Percentiles rank a stretch among this genome's conserved stretches.
Evolutionary conservation across 2,797 vertebrate genomes (phyloP).

Genomic region (Myotis pilosus): DNA sequence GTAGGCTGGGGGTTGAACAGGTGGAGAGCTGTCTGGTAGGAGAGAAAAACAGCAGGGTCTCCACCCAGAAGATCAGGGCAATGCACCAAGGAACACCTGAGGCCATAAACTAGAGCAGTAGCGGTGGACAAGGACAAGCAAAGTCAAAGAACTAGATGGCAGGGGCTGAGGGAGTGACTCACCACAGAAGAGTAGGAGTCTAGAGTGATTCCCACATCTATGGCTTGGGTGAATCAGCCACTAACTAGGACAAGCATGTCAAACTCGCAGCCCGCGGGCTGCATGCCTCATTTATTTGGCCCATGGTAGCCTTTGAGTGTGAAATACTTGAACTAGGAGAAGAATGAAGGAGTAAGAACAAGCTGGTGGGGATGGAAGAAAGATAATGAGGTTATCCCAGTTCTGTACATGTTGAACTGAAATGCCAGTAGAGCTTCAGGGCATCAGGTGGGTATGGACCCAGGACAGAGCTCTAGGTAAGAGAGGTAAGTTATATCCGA

Average conservation of each 20-base stretch:
- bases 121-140: not conserved
- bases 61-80: not conserved
- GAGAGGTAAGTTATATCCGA: not conserved
- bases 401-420: not conserved
- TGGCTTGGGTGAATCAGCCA: not conserved
- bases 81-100: not conserved
- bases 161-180: not conserved
- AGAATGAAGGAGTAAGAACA: not conserved
- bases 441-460: not conserved
- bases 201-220: not conserved
- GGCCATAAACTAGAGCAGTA: not conserved
- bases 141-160: not conserved
- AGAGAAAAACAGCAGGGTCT: not conserved
- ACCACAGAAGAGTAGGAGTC: not conserved
- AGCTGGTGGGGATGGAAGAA: not conserved
- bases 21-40: not conserved
- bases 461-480: not conserved
- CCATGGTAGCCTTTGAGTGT: no score
- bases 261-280: no score
- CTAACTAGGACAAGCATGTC: not conserved
- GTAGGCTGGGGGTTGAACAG: not conserved
- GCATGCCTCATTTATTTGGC: no score
- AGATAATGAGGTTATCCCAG: not conserved
- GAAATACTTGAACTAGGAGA: not conserved
- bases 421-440: not conserved